Conservation (phyloP, 2,113 vertebrate species). For the Pantherophis guttatus region DNA sequence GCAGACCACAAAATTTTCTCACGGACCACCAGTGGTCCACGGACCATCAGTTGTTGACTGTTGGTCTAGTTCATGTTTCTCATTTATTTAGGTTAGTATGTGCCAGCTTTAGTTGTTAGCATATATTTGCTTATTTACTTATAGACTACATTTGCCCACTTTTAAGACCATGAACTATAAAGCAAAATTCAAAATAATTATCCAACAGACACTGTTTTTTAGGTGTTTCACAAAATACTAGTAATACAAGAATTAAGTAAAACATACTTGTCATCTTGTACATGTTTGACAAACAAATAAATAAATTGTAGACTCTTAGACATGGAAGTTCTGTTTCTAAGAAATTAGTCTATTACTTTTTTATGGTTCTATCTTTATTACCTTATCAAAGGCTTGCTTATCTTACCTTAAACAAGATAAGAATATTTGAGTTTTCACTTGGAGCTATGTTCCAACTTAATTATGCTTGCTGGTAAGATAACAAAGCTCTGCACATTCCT, state of each 20-base stretch:
- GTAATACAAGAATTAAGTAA: not conserved
- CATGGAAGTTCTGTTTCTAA: not conserved
- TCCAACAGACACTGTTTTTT: not conserved
- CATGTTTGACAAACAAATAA: too few relatives aligned
- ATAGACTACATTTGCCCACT: not conserved
- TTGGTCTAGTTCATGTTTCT: too few relatives aligned
- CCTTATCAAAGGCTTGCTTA: not conserved
- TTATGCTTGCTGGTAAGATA: not conserved
- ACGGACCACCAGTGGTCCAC: too few relatives aligned
- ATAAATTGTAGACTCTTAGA: not conserved
- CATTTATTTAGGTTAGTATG: not conserved
- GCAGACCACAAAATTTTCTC: too few relatives aligned
- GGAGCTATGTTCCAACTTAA: conserved; percentile 11
- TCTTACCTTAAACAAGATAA: not conserved
- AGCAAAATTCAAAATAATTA: not conserved
- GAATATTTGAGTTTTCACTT: not conserved
- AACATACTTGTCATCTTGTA: not conserved
- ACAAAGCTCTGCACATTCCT: not conserved
- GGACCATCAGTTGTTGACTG: too few relatives aligned
- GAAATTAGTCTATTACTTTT: not conserved
- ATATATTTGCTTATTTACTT: not conserved
- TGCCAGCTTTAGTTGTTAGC: not conserved
- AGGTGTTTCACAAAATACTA: not conserved
- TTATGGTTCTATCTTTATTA: not conserved
- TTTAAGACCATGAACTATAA: not conserved